phyloP scores from a whole-genome alignment of 2,888 invertebrate genomes.

The Palloptera scutellata region DNA sequence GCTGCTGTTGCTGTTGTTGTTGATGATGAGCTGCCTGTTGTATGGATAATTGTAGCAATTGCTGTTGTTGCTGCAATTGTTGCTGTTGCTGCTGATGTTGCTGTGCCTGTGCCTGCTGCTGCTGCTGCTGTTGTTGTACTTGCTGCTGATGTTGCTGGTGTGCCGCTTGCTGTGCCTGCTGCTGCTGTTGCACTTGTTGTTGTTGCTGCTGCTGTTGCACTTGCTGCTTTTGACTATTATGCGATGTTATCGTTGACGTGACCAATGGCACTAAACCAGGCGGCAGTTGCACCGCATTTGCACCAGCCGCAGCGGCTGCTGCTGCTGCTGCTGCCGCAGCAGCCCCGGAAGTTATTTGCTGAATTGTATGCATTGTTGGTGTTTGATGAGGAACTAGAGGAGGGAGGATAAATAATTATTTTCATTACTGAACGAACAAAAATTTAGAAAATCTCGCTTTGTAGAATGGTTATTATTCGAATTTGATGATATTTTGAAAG shows the following conservation, averaged over 20 bases:
- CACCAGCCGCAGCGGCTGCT: slow-evolving; percentile 49
- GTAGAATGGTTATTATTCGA: no score
- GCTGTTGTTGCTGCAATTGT: slow-evolving; percentile 46
- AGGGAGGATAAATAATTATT: background rate
- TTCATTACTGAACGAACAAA: no score
- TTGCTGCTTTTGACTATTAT: slow-evolving; percentile 56
- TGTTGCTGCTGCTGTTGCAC: slow-evolving; percentile 44
- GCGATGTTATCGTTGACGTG: slow-evolving; percentile 62
- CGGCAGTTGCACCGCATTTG: slow-evolving; percentile 56
- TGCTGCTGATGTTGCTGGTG: slow-evolving; percentile 55
- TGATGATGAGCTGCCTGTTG: slow-evolving; percentile 54
- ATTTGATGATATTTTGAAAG: no score
- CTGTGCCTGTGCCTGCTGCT: slow-evolving; percentile 50
- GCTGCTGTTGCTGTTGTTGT: slow-evolving; percentile 52
- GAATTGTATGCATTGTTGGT: slow-evolving; percentile 64
- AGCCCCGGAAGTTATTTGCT: slow-evolving; percentile 61
- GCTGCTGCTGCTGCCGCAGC: slow-evolving; percentile 46
- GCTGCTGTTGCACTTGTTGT: slow-evolving; percentile 50
- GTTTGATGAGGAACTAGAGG: slow-evolving; percentile 59
- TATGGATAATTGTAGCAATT: slow-evolving; percentile 50
- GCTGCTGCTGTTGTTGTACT: slow-evolving; percentile 51
- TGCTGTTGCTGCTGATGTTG: slow-evolving; percentile 56
- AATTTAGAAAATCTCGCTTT: no score
- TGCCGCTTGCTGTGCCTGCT: slow-evolving; percentile 52
- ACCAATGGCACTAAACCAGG: slow-evolving; percentile 61